phyloP scores from a whole-genome alignment of 2,888 invertebrate genomes.

The Caradrina kadenii region DNA sequence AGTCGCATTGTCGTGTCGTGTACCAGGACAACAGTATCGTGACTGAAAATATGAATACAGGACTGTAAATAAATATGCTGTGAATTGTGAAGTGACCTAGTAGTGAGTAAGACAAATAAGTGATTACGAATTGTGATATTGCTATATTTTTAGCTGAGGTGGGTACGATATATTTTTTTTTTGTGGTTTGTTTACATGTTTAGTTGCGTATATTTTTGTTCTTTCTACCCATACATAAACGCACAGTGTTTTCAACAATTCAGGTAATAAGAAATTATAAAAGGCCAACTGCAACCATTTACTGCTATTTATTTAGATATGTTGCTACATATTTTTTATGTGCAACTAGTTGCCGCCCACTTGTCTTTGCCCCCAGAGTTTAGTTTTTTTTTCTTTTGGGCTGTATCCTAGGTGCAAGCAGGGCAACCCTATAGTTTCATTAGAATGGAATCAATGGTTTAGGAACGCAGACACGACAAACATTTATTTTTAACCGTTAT shows the following conservation, averaged over 20 bases:
- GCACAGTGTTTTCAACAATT: neutral
- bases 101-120: neutral
- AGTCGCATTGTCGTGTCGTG: conserved; percentile 18
- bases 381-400: too few species aligned
- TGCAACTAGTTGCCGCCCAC: too few species aligned
- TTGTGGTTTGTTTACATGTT: neutral
- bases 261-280: neutral
- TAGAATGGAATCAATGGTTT: too few species aligned
- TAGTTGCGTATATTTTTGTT: neutral
- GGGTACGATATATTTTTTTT: conserved; percentile 9
- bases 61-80: conserved; percentile 11
- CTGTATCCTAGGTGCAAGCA: too few species aligned
- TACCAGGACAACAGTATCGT: neutral
- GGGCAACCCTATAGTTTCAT: too few species aligned
- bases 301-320: too few species aligned
- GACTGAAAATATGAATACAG: neutral
- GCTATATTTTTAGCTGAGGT: conserved; percentile 3
- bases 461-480: too few species aligned
- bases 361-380: too few species aligned
- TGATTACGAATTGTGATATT: neutral
- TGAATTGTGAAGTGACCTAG: conserved; percentile 9
- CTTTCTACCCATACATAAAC: neutral
- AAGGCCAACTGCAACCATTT: too few species aligned
- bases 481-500: too few species aligned
- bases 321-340: too few species aligned